Conservation (phyloP, 2,888 invertebrate species). For the Periphyllus acericola region DNA sequence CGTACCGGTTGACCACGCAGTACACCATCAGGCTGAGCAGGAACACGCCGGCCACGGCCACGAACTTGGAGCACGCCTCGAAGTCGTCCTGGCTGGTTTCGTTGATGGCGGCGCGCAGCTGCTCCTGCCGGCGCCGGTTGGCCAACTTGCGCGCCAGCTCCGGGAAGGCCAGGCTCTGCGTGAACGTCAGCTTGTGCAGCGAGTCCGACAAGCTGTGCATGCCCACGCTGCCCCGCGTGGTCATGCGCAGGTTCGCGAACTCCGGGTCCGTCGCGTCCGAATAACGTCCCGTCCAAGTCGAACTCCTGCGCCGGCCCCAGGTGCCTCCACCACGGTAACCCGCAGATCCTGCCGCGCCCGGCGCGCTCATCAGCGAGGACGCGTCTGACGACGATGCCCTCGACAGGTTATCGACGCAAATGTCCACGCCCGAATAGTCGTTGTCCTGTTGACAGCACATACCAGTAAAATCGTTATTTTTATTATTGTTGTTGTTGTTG, state of each 20-base stretch:
- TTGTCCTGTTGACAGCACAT: background rate
- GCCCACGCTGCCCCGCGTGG: slow-evolving; percentile 78
- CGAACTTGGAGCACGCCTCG: slow-evolving; percentile 78
- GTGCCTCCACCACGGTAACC: slow-evolving; percentile 65
- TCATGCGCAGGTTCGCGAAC: slow-evolving; percentile 76
- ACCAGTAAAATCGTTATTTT: background rate
- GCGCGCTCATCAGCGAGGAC: slow-evolving; percentile 67
- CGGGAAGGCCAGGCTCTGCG: slow-evolving; percentile 79
- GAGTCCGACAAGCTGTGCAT: slow-evolving; percentile 77
- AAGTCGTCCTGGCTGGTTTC: slow-evolving; percentile 75
- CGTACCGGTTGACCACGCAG: slow-evolving; percentile 79
- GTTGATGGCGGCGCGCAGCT: slow-evolving; percentile 65
- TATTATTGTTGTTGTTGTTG: background rate
- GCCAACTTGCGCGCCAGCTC: slow-evolving; percentile 77
- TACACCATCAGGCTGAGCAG: slow-evolving; percentile 78
- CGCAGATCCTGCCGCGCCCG: slow-evolving; percentile 64
- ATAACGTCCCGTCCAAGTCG: slow-evolving; percentile 74
- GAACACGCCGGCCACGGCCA: slow-evolving; percentile 76
- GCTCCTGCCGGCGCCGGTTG: slow-evolving; percentile 71
- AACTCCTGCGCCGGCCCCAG: slow-evolving; percentile 70
- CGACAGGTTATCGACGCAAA: slow-evolving; percentile 18
- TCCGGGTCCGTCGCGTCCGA: slow-evolving; percentile 79
- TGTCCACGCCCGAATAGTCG: slow-evolving; percentile 10
- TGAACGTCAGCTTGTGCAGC: slow-evolving; percentile 78
- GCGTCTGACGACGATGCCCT: slow-evolving; percentile 66